Base-by-base conservation (phyloP, 2,797 vertebrate genomes). In the Luscinia megarhynchos region DNA sequence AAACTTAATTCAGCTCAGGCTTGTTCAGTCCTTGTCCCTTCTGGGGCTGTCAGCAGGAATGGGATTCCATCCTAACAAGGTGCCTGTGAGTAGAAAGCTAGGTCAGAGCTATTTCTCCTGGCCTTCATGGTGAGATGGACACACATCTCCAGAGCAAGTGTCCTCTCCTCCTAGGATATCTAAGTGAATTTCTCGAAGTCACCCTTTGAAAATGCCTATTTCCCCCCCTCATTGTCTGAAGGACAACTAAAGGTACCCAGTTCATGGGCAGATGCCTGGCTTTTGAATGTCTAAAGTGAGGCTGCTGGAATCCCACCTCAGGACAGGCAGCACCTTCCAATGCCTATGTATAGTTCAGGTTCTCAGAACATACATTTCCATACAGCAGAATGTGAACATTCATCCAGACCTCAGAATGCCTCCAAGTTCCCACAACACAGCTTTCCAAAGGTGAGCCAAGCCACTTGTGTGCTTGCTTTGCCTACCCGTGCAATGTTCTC, bases 401-500 rank as follows among this genome's bases (percentile, higher is more conserved):
- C 51, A 22, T 61, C 45, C 57, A 80, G 83, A 70, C 23, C 45
- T 55, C 70, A 68, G 59, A 77, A 63, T 1, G 5, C 73, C 70
- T 50, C 55, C 53, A 46, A 46, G 29, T 54, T 81, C 53, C 30
- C 22, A 12, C 1, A 19, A 75, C 30, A 80, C 58, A 84, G 46
- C 55, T 77, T 83, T 51, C n/a, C 67, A 67, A 76, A 62, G 53
- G 15, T 15, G 51, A 30, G 40, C n/a, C 57, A 75, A 84, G 82
- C 27, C 55, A 51, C 15, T 4, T 2, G 9, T 13, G 30, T 8
- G n/a, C 53, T 77, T 82, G 66, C 75, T 74, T 43, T 69, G 77
- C 96, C 86, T 97, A 99, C 99, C 98, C 67, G 95, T 72, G 98
- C 97, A 15, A 99, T 97, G 96, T 99, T 99, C 97, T 99, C 99